Base-by-base conservation (phyloP, 2,113 vertebrate species). In the Dunckerocampus dactyliophorus region DNA sequence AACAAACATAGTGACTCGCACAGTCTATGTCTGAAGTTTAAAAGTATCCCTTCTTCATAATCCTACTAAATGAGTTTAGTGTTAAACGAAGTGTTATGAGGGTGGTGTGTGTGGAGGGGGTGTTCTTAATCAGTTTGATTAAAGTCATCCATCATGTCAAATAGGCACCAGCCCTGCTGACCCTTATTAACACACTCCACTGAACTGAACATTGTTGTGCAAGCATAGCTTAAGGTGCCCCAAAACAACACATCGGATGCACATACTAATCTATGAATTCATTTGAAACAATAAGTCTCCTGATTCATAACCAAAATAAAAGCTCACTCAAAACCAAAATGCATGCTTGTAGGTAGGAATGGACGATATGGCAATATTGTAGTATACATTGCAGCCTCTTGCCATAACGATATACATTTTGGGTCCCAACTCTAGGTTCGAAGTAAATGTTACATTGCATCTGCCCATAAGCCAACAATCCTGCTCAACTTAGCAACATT, bases 111-210 rank as follows among this genome's bases (percentile, higher is more conserved):
- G 42, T 1, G 43, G 37, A 6, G 19, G 3, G 57, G 42, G 42
- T 22, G 20, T 47, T 68, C 76, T 79, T 85, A 77, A 85, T 84
- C 75, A 84, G 63, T 80, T 59, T 62, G 79, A 83, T 85, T 81
- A 72, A 82, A 83, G 65, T 79, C 75, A 77, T 80, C 72, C 77
- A 85, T 87, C 82, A 82, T 74, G 45, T 82, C 75, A 73, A 65
- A 56, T 1, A 47, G 37, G 71, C 64, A 65, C 56, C 17, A 58
- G 74, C 71, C 71, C 54, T 49, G 31, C 56, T 68, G 61, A 77
- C 65, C 56, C 48, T 69, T 68, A 77, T 61, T 47, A 47, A 46
- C 63, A 65, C 65, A 65, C 74, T 53, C 58, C 61, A 52, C 67
- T 74, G 73, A 55, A 60, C n/a, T 28, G 24, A 28, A 28, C 54